A percentile compares a stretch with the other conserved stretches of the same genome.
Conservation (phyloP, 2,888 invertebrate genomes). For the Patella pellucida region DNA sequence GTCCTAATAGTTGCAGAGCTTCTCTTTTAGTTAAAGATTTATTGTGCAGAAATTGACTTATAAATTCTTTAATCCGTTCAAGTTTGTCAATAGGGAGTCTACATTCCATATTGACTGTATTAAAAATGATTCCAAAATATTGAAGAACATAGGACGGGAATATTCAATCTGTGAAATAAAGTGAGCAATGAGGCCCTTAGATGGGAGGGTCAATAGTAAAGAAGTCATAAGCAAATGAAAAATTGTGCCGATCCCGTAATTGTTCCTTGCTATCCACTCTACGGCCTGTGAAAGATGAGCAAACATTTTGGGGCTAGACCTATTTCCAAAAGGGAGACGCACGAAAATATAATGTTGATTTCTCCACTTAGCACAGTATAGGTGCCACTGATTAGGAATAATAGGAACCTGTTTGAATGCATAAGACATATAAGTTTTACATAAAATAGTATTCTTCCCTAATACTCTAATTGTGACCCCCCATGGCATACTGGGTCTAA, state of each 20-base stretch:
- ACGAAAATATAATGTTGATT: too few relatives aligned
- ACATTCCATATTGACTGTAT: too few relatives aligned
- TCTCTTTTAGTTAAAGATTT: too few relatives aligned
- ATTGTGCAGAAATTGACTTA: too few relatives aligned
- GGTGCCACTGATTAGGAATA: neutral
- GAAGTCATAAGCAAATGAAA: conserved; percentile 31
- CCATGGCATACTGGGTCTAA: too few relatives aligned
- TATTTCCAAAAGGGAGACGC: conserved; percentile 24
- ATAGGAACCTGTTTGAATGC: conserved; percentile 12
- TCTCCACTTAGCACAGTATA: neutral
- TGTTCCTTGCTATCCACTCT: conserved; percentile 5
- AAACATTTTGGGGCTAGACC: conserved; percentile 23
- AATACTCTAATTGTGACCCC: too few relatives aligned
- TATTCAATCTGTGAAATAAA: conserved; percentile 17
- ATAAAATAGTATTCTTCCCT: neutral
- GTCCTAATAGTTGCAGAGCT: too few relatives aligned
- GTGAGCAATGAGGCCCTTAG: conserved; percentile 8
- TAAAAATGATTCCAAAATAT: too few relatives aligned
- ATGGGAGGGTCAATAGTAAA: conserved; percentile 22
- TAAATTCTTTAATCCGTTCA: too few relatives aligned
- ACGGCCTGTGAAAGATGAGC: conserved; percentile 11
- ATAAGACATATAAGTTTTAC: neutral
- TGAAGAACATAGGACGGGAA: too few relatives aligned
- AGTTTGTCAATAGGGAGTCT: too few relatives aligned
- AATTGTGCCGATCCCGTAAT: conserved; percentile 16